Conservation (phyloP, 2,113 vertebrate species). For the Notiomystis cincta region DNA sequence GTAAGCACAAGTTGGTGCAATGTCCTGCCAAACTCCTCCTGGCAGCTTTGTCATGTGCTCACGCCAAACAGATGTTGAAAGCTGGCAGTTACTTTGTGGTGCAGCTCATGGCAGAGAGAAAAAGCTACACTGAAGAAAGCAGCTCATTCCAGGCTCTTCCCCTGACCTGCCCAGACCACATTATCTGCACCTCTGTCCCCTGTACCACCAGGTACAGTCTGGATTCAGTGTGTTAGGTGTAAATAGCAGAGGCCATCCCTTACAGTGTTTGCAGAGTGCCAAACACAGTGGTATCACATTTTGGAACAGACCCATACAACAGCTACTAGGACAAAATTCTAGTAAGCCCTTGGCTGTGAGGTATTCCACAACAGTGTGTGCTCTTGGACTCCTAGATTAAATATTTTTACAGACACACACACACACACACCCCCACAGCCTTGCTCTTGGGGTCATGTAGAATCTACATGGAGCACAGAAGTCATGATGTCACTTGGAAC, state of each 20-base stretch:
- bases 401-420: background rate
- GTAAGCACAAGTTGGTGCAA: background rate
- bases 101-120: background rate
- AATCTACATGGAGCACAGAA: background rate
- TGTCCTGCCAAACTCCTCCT: background rate
- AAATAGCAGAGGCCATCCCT: background rate
- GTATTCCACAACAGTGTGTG: background rate
- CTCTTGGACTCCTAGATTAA: background rate
- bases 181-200: background rate
- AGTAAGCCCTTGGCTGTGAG: background rate
- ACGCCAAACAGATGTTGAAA: background rate
- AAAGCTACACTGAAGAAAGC: background rate
- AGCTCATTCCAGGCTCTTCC: background rate
- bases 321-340: background rate
- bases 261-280: background rate
- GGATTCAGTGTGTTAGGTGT: background rate
- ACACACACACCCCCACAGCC: background rate
- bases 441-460: background rate
- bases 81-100: background rate
- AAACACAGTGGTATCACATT: background rate
- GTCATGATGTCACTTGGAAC: background rate
- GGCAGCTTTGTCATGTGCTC: background rate
- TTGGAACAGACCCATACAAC: background rate
- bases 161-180: background rate
- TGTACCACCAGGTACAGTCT: background rate